Evolutionary conservation across 2,113 vertebrate genomes (phyloP), one percentile per base, ranked within the genome.

Genomic region (Tychaedon coryphoeus): DNA sequence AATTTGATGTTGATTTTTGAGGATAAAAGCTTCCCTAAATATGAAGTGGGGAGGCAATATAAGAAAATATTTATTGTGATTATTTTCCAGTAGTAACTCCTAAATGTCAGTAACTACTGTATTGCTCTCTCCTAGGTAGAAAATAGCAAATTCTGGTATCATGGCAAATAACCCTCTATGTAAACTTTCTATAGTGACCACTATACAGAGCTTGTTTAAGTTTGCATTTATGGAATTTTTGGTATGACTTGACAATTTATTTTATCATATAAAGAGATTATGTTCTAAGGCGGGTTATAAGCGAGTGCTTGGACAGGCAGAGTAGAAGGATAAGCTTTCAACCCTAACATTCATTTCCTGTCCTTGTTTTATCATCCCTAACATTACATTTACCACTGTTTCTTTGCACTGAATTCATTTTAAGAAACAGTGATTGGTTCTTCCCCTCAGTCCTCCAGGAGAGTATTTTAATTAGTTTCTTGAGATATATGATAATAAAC

Each of bases 281-380:
- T 8, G 1, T 78, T 91, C 75, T 87, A 94, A 90, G 70, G 40
- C 6, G 3, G 62, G 54, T 73, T 78, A 10, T 34, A 48, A 76
- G 81, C 57, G 50, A 73, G 34, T 40, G 64, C 62, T 85, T 82
- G 92, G 92, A 47, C 82, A 82, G 66, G 23, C 66, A 72, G 77
- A 70, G 58, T 79, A 76, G 78, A 88, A 92, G 93, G 53, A 92
- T 91, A 89, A 95, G 90, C 81, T 92, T 86, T 93, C 78, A 93
- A 54, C 58, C 70, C 64, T 80, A 60, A 23, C 85, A 82, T 95
- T 96, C 87, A 88, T 96, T 97, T 97, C 93, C 94, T 94, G 90
- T 92, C 34, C 90, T 88, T 95, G 84, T 94, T 95, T 95, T 95
- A 90, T 95, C 95, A 91, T 94, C 70, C 38, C 71, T 86, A 88